Percentiles rank a stretch among this genome's conserved stretches.
Conservation (phyloP, 1,140 invertebrate genomes). For the Rhopalosiphum padi region DNA sequence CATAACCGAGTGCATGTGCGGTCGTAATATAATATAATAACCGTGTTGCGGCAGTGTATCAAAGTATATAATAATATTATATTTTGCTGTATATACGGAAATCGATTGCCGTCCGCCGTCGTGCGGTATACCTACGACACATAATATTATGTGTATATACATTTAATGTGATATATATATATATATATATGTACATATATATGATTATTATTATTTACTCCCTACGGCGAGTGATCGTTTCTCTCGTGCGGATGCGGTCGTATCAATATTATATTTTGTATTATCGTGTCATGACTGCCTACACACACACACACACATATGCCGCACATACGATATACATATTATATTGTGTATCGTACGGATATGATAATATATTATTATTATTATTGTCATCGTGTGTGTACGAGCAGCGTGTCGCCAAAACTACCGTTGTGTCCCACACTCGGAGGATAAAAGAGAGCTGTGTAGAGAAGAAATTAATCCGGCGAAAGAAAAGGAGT, state of each 20-base stretch:
- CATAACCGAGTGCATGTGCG: neutral
- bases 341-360: neutral
- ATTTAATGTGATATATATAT: neutral
- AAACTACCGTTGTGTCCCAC: neutral
- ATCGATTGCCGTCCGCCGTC: neutral
- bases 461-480: neutral
- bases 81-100: neutral
- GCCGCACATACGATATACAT: neutral
- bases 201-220: neutral
- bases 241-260: neutral
- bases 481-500: neutral
- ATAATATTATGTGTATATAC: neutral
- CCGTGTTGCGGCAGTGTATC: neutral
- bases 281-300: neutral
- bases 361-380: neutral
- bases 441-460: neutral
- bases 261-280: slow-evolving; percentile 4
- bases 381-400: neutral
- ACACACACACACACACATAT: neutral
- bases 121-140: neutral
- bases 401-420: neutral
- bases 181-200: no score
- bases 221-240: neutral
- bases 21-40: neutral
- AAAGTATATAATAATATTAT: neutral